Evolutionary conservation across 1,140 invertebrate genomes (phyloP).

Genomic region (Microvelia longipes): DNA sequence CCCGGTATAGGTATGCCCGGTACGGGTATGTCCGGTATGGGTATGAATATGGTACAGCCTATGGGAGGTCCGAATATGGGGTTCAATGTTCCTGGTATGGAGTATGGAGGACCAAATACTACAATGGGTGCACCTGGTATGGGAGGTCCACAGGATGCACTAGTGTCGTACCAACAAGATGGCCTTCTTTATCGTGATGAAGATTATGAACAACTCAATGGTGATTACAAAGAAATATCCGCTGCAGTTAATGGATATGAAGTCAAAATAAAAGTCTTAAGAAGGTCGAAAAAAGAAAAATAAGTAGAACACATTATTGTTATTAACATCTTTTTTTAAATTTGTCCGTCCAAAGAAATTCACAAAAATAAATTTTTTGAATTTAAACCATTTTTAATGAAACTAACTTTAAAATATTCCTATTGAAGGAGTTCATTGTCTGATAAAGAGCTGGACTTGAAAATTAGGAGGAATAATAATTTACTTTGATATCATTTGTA

Average conservation of each 20-base stretch:
- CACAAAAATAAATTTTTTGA: too few relatives aligned
- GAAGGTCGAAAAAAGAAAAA: neutral
- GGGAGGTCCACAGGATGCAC: neutral
- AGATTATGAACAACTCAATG: neutral
- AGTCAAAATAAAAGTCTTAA: neutral
- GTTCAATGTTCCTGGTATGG: neutral
- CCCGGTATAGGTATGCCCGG: neutral
- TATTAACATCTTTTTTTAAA: too few relatives aligned
- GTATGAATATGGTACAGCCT: neutral
- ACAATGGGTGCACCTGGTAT: neutral
- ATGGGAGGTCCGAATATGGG: neutral
- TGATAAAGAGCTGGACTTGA: too few relatives aligned
- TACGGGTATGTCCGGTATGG: neutral
- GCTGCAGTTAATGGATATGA: neutral
- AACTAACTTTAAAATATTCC: too few relatives aligned
- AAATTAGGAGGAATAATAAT: too few relatives aligned
- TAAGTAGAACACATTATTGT: too few relatives aligned
- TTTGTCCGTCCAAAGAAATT: too few relatives aligned
- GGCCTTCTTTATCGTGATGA: neutral
- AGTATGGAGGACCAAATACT: neutral
- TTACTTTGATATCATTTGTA: too few relatives aligned
- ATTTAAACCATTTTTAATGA: too few relatives aligned
- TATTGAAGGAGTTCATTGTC: too few relatives aligned
- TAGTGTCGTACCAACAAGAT: neutral
- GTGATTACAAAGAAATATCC: neutral